phyloP scores from a whole-genome alignment of 2,113 vertebrate species.

The Orcinus orca region DNA sequence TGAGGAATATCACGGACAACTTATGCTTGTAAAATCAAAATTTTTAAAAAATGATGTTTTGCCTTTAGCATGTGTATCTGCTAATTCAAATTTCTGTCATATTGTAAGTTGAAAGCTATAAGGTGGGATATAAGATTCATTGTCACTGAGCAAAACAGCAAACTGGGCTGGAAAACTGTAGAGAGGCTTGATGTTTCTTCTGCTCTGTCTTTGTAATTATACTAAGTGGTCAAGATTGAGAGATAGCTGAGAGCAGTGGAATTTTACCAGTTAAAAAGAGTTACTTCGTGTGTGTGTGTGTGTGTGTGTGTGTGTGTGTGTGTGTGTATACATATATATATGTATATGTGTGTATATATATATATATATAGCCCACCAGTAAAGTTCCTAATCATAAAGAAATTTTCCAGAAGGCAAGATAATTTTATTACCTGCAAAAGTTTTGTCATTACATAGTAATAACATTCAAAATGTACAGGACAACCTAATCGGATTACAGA shows the following conservation, averaged over 20 bases:
- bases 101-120: not conserved
- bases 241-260: constrained; percentile 44
- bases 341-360: too few species aligned
- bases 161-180: not conserved
- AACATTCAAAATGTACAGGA: not conserved
- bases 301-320: not conserved
- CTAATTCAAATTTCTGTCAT: not conserved
- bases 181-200: not conserved
- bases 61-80: not conserved
- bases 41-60: accelerated
- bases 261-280: constrained; percentile 57
- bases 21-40: not conserved
- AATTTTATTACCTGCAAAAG: not conserved
- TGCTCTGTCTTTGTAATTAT: constrained; percentile 45
- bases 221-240: constrained; percentile 45
- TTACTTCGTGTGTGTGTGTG: not conserved
- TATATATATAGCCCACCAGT: not conserved
- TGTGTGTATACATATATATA: not conserved
- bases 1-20: not conserved
- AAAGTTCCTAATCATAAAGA: not conserved
- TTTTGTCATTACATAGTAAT: not conserved
- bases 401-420: not conserved
- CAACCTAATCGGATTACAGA: not conserved
- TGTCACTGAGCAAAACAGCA: not conserved
- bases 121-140: not conserved